Evolutionary conservation across 2,113 vertebrate genomes (phyloP).

Genomic region (Cebus imitator): DNA sequence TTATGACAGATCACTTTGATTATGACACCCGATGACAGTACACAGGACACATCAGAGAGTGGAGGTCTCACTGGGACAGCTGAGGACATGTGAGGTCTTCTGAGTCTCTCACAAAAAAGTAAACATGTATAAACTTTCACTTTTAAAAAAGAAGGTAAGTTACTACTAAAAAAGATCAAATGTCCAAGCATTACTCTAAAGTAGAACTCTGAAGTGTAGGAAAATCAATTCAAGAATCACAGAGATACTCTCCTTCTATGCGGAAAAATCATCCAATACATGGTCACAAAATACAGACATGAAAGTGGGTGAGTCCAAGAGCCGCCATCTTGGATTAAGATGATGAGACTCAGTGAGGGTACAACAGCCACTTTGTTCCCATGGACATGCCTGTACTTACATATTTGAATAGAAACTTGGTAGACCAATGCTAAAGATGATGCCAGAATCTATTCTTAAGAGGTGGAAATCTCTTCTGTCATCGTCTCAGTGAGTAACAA

Average conservation of each 20-base stretch:
- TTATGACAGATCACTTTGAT: neutral
- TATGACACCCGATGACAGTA: neutral
- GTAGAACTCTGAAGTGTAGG: neutral
- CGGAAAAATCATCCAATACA: neutral
- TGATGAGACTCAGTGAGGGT: neutral
- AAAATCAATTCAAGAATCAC: conserved; percentile 25
- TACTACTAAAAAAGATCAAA: neutral
- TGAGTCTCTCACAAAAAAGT: neutral
- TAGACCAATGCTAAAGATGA: conserved; percentile 59
- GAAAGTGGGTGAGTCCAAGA: neutral
- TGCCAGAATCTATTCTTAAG: conserved; percentile 77
- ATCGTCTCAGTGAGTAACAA: conserved; percentile 38
- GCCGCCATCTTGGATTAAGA: conserved; percentile 12
- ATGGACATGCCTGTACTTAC: conserved; percentile 34
- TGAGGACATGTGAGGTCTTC: neutral
- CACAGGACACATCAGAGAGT: neutral
- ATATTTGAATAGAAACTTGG: conserved; percentile 67
- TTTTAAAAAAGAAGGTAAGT: neutral
- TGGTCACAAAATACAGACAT: conserved; percentile 20
- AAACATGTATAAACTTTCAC: neutral
- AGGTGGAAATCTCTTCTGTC: conserved; percentile 77
- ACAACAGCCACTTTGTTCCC: neutral
- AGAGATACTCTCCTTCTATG: neutral
- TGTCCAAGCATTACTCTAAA: neutral
- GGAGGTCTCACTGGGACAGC: neutral